These are phyloP conservation scores for Meandrusa payeni DNA, from an alignment of 2,888 invertebrate genomes.

Conservation along the genomic window DNA sequence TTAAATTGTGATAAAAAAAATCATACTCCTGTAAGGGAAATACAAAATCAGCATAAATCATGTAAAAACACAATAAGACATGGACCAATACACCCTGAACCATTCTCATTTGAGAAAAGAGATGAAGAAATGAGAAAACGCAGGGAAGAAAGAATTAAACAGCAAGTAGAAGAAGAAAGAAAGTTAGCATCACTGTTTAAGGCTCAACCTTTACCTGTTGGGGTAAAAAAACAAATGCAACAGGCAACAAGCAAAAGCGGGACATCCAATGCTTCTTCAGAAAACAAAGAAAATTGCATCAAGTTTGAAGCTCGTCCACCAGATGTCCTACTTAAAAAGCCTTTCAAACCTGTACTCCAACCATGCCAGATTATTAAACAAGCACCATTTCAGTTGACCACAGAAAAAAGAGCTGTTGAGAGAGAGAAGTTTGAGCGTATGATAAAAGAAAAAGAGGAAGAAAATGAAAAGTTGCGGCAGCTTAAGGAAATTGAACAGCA, in stretches of 20 bases:
- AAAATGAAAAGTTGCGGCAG: slow-evolving; percentile 61
- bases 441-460: slow-evolving; percentile 76
- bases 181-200: slow-evolving; percentile 84
- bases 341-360: slow-evolving; percentile 82
- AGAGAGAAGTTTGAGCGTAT: slow-evolving; percentile 81
- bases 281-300: slow-evolving; percentile 64
- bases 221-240: slow-evolving; percentile 63
- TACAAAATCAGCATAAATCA: slow-evolving; percentile 16
- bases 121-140: slow-evolving; percentile 79
- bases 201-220: slow-evolving; percentile 84
- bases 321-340: slow-evolving; percentile 82
- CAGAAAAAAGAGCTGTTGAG: slow-evolving; percentile 83
- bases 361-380: slow-evolving; percentile 62
- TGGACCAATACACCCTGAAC: slow-evolving; percentile 63
- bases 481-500: slow-evolving; percentile 55
- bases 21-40: slow-evolving; percentile 3
- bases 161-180: slow-evolving; percentile 78
- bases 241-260: slow-evolving; percentile 44
- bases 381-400: slow-evolving; percentile 82
- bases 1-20: slow-evolving; percentile 35
- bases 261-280: slow-evolving; percentile 56
- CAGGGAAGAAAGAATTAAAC: slow-evolving; percentile 82
- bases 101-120: slow-evolving; percentile 86
- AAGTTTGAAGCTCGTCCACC: slow-evolving; percentile 84
- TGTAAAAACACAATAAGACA: slow-evolving; percentile 34